Evolutionary conservation across 2,113 vertebrate genomes (phyloP).

Genomic region (Cryptomyrus ogoouensis): DNA sequence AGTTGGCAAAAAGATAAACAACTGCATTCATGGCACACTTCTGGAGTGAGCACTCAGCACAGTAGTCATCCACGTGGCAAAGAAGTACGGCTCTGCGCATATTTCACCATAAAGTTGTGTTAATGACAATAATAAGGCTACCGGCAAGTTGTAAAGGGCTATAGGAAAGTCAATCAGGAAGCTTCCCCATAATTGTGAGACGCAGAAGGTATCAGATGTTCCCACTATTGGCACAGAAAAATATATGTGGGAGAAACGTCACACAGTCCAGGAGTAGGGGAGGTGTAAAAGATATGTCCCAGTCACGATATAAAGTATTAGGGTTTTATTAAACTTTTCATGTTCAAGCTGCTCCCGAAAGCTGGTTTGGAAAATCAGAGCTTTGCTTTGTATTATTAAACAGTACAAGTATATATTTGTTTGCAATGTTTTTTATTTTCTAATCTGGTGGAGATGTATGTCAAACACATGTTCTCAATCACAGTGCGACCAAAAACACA

Average conservation of each 20-base stretch:
- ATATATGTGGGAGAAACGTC: not conserved
- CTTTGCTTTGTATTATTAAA: not conserved
- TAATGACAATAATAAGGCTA: not conserved
- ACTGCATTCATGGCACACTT: not conserved
- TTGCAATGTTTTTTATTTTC: not conserved
- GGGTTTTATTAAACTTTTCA: not conserved
- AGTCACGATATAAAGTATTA: slow-evolving; percentile 12
- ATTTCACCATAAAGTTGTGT: not conserved
- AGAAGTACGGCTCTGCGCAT: not conserved
- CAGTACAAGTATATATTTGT: not conserved
- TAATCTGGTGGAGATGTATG: not conserved
- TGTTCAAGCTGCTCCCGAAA: not conserved
- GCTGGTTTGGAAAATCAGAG: not conserved
- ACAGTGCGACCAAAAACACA: not conserved
- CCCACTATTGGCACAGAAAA: too few relatives aligned
- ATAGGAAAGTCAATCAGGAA: not conserved
- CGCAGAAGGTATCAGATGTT: not conserved
- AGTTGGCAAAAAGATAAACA: not conserved
- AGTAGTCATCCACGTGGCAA: not conserved
- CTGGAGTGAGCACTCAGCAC: not conserved
- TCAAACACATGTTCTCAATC: not conserved
- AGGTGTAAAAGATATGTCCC: not conserved
- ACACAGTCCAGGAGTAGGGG: not conserved
- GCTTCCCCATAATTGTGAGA: not conserved
- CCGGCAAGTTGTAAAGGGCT: not conserved